These are phyloP conservation scores for Danio kyathit DNA, from an alignment of 2,797 vertebrate species.

Conservation along the genomic window DNA sequence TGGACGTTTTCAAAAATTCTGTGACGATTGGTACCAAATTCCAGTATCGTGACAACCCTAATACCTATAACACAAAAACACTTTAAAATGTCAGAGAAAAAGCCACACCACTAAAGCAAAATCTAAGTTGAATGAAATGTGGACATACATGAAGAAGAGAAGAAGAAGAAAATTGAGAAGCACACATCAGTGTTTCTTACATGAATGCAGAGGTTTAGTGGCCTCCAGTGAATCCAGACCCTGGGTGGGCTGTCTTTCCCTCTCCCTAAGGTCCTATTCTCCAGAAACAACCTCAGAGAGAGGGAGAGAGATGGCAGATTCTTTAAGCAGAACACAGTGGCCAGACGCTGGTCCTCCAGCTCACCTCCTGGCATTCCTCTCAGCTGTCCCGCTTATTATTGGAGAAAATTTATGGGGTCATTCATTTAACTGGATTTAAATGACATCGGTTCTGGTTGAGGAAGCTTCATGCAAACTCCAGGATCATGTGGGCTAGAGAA, in stretches of 20 bases:
- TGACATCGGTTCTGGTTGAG: conserved; percentile 92
- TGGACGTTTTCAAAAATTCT: too few relatives aligned
- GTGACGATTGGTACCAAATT: too few relatives aligned
- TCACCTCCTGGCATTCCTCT: conserved; percentile 80
- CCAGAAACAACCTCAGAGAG: conserved; percentile 52
- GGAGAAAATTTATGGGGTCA: conserved; percentile 93
- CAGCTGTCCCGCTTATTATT: conserved; percentile 87
- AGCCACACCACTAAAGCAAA: neutral
- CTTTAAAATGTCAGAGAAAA: neutral
- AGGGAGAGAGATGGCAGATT: conserved; percentile 66
- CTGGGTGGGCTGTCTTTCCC: conserved; percentile 89
- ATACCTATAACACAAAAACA: too few relatives aligned
- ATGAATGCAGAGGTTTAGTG: conserved; percentile 67
- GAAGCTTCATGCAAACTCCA: conserved; percentile 85
- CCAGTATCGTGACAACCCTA: too few relatives aligned
- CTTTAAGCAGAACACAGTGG: conserved; percentile 58
- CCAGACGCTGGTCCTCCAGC: conserved; percentile 32
- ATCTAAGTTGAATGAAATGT: neutral
- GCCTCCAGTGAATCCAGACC: conserved; percentile 70
- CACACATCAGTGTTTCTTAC: conserved; percentile 45
- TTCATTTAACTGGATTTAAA: conserved; percentile 93
- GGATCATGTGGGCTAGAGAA: conserved; percentile 89
- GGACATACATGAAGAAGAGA: conserved; percentile 33
- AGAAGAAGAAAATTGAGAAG: conserved; percentile 12
- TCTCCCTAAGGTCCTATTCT: conserved; percentile 86